Percentiles rank a stretch among this genome's conserved stretches.
Evolutionary conservation across 2,797 vertebrate species (phyloP).

Genomic region (Brachymystax lenok): DNA sequence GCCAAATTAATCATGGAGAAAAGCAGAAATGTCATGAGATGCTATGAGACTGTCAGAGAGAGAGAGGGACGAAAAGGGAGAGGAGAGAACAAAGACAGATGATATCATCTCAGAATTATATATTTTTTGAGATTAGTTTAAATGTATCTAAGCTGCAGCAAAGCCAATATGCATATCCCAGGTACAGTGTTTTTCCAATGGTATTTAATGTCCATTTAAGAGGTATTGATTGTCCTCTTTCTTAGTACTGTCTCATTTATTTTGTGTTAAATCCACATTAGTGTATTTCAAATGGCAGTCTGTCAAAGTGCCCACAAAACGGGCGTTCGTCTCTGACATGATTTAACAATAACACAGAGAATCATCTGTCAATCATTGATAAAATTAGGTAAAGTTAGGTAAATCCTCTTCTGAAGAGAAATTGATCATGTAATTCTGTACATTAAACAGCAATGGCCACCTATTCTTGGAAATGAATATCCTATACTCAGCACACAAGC

Average conservation of each 20-base stretch:
- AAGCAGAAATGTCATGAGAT: constrained; percentile 25
- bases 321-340: background rate
- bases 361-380: constrained; percentile 21
- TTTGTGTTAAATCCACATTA: constrained; percentile 64
- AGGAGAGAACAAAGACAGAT: constrained; percentile 2
- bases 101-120: background rate
- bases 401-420: constrained; percentile 14
- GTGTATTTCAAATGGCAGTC: constrained; percentile 59
- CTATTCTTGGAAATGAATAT: constrained; percentile 27
- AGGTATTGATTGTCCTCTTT: constrained; percentile 54
- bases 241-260: constrained; percentile 45
- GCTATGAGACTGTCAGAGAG: constrained; percentile 12
- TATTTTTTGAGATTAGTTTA: background rate
- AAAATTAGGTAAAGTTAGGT: background rate
- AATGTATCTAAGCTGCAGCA: background rate
- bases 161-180: constrained; percentile 26
- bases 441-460: constrained; percentile 11
- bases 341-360: constrained; percentile 4
- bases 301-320: constrained; percentile 29
- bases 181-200: constrained; percentile 23
- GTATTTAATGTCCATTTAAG: constrained; percentile 53
- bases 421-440: constrained; percentile 27
- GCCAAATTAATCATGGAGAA: constrained; percentile 38
- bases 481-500: constrained; percentile 19
- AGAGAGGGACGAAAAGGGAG: constrained; percentile 3